Base-by-base conservation (phyloP, 1,140 invertebrate genomes). In the Neelides sp. region DNA sequence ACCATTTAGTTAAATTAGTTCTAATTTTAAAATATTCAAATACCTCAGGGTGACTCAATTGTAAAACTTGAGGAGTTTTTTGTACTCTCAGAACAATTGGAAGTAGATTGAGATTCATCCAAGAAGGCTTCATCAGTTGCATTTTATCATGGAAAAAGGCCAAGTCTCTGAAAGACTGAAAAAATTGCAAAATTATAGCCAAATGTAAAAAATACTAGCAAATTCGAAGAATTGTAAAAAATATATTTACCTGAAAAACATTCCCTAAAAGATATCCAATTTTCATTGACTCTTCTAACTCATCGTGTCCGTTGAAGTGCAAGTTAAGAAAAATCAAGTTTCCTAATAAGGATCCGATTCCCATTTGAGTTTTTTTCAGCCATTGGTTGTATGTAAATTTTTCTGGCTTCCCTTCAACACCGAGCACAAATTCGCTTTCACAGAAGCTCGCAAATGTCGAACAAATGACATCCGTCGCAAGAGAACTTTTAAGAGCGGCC, bases 351-450 rank as follows among this genome's bases (percentile, higher is more conserved):
- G 42, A 46, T n/a, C 50, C 50, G 13, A 52, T 19, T 4, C 32
- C 43, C 7, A 46, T 24, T 19, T 46, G 23, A 26, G 4, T 22
- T 17, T 41, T 22, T 4, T 23, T 26, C 2, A 52, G 13, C 42
- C 43, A 52, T 4, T 41, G 7, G 3, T 52, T 36, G 23, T 45
- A 35, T 2, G 20, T 52, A 26, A 43, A 50, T 4, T 46, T 20
- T 35, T 27, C 23, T 7, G 27, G 42, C 5, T 37, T 48, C 4
- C 4, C 4, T 19, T 20, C 41, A 3, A 48, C 26, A 3, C 45
- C 36, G 5, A 47, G 27, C 13, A 52, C 28, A 35, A 53, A 53
- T 34, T 53, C 51, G 32, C 44, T 41, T 23, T 53, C 44, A 26
- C 51, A 53, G 23, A 28, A 53, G n/a, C 48, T 36, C 3, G 28